Evolutionary conservation across 2,888 invertebrate genomes (phyloP), one percentile per base, ranked within the genome.

Genomic region (Coelinius sp.): DNA sequence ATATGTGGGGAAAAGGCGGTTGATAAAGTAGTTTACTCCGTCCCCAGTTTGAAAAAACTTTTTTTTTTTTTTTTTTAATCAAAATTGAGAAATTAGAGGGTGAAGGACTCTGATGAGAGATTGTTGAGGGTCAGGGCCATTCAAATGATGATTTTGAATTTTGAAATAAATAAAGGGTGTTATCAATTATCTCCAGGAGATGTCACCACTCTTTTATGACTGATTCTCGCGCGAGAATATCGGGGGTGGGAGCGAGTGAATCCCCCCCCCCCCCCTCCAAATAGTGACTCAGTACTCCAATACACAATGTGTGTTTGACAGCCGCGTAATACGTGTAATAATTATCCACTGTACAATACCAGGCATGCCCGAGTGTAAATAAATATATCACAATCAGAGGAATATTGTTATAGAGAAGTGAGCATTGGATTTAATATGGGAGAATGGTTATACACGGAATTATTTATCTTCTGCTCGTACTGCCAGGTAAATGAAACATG

Each of bases 371-470:
- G 1, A 25, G 24, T 24, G 24, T 25, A 53, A 25, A 59, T 17
- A 35, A 35, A 35, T 10, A 41, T n/a, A 38, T 17, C 5, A 46
- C 3, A 49, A 20, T 49, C 17, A n/a, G 10, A 12, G 46, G 10
- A 17, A 20, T 3, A 49, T 49, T 3, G 4, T 20, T 20, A 20
- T 10, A 49, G 35, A n/a, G 20, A 31, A 52, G 49, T 35, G 49
- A 35, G 22, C 20, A 68, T 65, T 73, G 68, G 12, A 46, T 78
- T 79, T 85, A 86, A 85, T 86, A 85, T 86, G 86, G 86, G 80
- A 86, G 85, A 81, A 86, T 86, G 86, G 82, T 83, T 75, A 82
- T 76, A 77, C 81, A 81, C 81, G 81, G 81, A 77, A 80, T 83
- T 77, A 80, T 83, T 77, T 80, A 82, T 78, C 82, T 86, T 82